A percentile compares a stretch with the other conserved stretches of the same genome.
Evolutionary conservation across 2,888 invertebrate species (phyloP).

Genomic region (Drosophila rellima): DNA sequence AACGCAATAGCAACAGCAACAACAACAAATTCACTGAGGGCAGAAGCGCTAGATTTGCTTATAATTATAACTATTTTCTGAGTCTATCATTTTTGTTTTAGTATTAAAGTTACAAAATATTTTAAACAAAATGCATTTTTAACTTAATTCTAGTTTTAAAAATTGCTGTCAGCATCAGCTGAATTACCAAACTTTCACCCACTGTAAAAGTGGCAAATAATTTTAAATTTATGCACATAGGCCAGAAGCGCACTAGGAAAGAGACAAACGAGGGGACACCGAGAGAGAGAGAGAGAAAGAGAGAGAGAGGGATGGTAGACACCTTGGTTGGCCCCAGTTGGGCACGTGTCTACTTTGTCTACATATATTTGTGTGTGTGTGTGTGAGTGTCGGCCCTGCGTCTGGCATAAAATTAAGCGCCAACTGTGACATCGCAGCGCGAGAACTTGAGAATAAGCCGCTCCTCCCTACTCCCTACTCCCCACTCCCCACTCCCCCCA

Average conservation of each 20-base stretch:
- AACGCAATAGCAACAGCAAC: slow-evolving; percentile 30
- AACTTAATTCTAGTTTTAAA: no score
- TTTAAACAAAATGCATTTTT: no score
- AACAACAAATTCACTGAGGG: slow-evolving; percentile 16
- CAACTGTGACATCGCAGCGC: slow-evolving; percentile 46
- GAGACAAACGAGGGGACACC: neutral
- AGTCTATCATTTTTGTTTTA: no score
- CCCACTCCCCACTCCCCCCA: neutral
- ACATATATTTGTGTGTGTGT: neutral
- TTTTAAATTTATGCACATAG: slow-evolving; percentile 62
- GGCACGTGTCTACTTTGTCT: slow-evolving; percentile 56
- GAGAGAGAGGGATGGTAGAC: slow-evolving; percentile 11
- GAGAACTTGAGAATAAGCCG: slow-evolving; percentile 32
- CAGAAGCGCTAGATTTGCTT: neutral
- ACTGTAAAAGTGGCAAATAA: slow-evolving; percentile 18
- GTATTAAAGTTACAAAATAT: no score
- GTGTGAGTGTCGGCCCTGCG: slow-evolving; percentile 59
- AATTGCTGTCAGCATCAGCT: neutral
- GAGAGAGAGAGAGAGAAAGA: slow-evolving; percentile 3
- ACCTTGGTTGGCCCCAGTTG: slow-evolving; percentile 49
- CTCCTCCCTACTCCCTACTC: neutral
- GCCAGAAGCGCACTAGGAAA: slow-evolving; percentile 33
- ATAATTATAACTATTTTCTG: no score
- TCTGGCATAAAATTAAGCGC: slow-evolving; percentile 72
- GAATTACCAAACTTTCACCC: neutral